Conservation (phyloP, 2,797 vertebrate species). For the Pantherophis vulpinus region DNA sequence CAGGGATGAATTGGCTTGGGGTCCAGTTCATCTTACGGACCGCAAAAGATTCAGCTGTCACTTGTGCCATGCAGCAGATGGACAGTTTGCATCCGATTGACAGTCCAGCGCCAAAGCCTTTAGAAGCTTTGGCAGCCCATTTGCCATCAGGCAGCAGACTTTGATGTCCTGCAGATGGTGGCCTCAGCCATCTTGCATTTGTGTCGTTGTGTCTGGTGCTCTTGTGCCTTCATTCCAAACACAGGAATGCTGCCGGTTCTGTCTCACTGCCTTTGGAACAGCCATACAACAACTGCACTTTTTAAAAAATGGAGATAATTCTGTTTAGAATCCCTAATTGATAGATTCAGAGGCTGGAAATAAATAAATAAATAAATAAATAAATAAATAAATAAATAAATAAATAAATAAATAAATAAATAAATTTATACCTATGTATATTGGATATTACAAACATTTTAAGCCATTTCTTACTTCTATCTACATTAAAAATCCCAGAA, state of each 20-base stretch:
- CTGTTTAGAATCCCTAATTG: background rate
- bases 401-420: background rate
- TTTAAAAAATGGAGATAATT: constrained; percentile 4
- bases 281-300: constrained; percentile 19
- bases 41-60: constrained; percentile 82
- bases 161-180: constrained; percentile 82
- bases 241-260: background rate
- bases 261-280: constrained; percentile 37
- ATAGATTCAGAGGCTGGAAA: constrained; percentile 21
- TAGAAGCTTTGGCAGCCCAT: constrained; percentile 81
- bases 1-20: constrained; percentile 75
- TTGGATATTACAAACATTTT: background rate
- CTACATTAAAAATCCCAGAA: constrained; percentile 42
- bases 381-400: background rate
- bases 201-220: constrained; percentile 54
- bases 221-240: constrained; percentile 62
- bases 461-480: constrained; percentile 10
- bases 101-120: constrained; percentile 80
- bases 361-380: background rate
- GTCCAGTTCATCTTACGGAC: constrained; percentile 79
- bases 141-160: constrained; percentile 79
- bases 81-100: constrained; percentile 83
- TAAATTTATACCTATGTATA: background rate
- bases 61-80: constrained; percentile 82
- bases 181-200: constrained; percentile 71